phyloP scores from a whole-genome alignment of 1,140 invertebrate species.

The Solen grandis region DNA sequence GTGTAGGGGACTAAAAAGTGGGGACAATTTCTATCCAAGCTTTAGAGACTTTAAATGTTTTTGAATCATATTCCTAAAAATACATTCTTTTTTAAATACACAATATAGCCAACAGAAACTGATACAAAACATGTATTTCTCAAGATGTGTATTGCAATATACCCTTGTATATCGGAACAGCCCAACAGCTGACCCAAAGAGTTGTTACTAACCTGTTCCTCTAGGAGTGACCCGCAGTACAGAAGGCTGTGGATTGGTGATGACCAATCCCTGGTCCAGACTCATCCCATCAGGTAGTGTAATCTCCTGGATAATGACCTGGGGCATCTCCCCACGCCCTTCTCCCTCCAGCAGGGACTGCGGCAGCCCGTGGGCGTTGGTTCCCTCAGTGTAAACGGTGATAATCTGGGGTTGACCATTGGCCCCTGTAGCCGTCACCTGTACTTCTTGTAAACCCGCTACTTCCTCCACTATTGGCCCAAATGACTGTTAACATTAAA shows the following conservation, averaged over 20 bases:
- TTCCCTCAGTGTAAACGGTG: conserved; percentile 35
- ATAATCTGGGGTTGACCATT: conserved; percentile 40
- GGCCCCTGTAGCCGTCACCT: conserved; percentile 19
- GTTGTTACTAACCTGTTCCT: conserved; percentile 43
- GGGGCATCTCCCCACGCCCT: conserved; percentile 10
- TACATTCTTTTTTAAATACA: no score
- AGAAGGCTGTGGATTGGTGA: conserved; percentile 14
- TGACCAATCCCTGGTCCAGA: conserved; percentile 31
- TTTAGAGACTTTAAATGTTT: no score
- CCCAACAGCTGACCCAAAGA: background rate
- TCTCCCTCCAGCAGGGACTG: background rate
- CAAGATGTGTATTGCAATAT: no score
- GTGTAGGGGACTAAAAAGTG: no score
- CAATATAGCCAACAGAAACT: no score
- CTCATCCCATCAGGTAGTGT: conserved; percentile 45
- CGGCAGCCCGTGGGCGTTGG: background rate
- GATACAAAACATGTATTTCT: no score
- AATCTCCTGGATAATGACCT: conserved; percentile 50
- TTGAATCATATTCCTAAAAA: no score
- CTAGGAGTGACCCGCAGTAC: conserved; percentile 36
- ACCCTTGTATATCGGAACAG: no score
- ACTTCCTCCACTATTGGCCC: conserved; percentile 38
- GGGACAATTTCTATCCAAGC: no score
- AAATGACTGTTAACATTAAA: no score
- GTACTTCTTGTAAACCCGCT: conserved; percentile 18